These are phyloP conservation scores for Lysandra bellargus DNA, from an alignment of 2,888 invertebrate species.

Conservation along the genomic window DNA sequence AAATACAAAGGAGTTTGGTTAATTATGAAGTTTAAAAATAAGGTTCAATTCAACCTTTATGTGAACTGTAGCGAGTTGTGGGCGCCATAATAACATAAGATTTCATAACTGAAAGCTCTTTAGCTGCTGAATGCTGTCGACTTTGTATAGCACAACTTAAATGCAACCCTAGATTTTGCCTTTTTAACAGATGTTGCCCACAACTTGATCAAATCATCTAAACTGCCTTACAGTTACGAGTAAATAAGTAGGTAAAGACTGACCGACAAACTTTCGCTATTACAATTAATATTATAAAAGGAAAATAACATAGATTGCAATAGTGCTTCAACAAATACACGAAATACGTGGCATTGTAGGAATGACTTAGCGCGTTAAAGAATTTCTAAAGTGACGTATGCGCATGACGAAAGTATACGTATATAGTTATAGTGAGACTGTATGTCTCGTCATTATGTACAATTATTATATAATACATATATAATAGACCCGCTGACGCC, in stretches of 20 bases:
- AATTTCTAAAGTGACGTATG: constrained; percentile 19
- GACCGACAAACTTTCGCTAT: not conserved
- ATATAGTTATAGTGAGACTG: constrained; percentile 8
- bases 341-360: not conserved
- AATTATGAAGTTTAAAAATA: not conserved
- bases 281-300: not conserved
- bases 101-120: no score
- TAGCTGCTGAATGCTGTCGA: no score
- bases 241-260: not conserved
- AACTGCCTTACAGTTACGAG: no score
- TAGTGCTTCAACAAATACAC: not conserved
- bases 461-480: not conserved
- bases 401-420: constrained; percentile 10
- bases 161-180: no score
- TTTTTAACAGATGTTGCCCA: no score
- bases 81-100: no score
- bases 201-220: no score
- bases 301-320: not conserved
- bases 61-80: no score
- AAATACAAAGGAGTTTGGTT: constrained; percentile 36
- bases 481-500: not conserved
- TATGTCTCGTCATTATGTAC: not conserved
- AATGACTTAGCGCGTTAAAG: not conserved
- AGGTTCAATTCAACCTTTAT: no score
- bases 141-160: no score